phyloP scores from a whole-genome alignment of 1,140 invertebrate species.

The Temnothorax longispinosus region DNA sequence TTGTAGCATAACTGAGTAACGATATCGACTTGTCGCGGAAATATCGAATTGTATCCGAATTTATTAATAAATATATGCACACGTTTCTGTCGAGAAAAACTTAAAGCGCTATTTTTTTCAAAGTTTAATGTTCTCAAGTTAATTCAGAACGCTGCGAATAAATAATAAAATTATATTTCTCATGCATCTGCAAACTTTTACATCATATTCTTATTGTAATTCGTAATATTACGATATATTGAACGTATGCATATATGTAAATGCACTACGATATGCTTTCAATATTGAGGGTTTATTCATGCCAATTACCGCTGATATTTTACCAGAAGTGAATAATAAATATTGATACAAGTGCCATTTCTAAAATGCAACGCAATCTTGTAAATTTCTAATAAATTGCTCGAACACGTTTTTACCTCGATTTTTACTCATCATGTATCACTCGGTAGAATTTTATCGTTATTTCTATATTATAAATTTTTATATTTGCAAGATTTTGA shows the following conservation, averaged over 20 bases:
- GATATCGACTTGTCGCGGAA: neutral
- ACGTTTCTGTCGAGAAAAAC: neutral
- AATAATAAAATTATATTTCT: neutral
- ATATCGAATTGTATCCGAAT: neutral
- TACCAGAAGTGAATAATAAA: neutral
- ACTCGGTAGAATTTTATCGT: too few species aligned
- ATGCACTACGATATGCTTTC: neutral
- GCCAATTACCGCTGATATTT: neutral
- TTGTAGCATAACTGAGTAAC: neutral
- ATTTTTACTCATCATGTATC: neutral
- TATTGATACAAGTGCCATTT: neutral
- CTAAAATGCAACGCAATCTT: neutral
- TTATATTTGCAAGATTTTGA: neutral
- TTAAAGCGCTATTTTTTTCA: neutral
- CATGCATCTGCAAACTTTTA: neutral
- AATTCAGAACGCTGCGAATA: neutral
- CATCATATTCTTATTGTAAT: neutral
- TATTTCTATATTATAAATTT: neutral
- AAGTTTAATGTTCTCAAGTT: neutral
- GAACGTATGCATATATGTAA: neutral
- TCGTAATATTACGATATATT: neutral
- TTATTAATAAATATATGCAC: neutral
- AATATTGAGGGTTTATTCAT: neutral
- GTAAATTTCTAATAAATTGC: neutral
- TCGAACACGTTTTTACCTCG: neutral